Percentiles rank a stretch among this genome's conserved stretches.
Conservation (phyloP, 2,113 vertebrate species). For the Coptodon bakossiorum region DNA sequence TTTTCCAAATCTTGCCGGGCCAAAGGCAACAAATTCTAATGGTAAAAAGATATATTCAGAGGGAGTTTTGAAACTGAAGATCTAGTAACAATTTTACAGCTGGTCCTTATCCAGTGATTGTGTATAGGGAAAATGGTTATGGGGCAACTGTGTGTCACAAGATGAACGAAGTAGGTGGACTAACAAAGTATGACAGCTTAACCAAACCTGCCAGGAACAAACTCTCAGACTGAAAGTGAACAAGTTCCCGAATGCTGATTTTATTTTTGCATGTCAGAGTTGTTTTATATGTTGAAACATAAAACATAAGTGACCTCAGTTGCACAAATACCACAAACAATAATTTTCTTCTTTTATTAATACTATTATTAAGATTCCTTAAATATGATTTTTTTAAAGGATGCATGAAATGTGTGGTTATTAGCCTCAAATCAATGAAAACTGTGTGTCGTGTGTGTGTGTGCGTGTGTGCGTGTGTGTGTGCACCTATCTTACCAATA, state of each 20-base stretch:
- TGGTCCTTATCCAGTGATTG: not conserved
- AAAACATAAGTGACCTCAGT: not conserved
- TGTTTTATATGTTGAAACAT: not conserved
- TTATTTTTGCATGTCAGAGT: not conserved
- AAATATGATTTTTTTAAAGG: not conserved
- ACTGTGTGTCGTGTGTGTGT: not conserved
- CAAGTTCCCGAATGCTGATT: not conserved
- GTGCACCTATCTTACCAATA: slow-evolving; percentile 5
- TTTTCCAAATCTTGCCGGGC: not conserved
- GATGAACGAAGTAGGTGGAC: not conserved
- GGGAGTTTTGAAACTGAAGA: not conserved
- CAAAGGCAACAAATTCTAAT: not conserved
- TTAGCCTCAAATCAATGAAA: not conserved
- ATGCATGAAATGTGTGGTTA: not conserved
- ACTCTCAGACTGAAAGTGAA: not conserved
- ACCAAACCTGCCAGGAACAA: not conserved
- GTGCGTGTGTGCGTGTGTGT: not conserved
- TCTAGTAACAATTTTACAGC: not conserved
- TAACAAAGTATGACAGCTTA: not conserved
- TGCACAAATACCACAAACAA: not conserved
- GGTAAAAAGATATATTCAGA: not conserved
- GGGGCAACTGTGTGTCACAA: not conserved
- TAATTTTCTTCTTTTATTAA: not conserved
- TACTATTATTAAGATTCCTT: not conserved
- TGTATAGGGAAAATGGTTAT: not conserved